Conservation (phyloP, 2,113 vertebrate species). For the Prietella phreatophila region DNA sequence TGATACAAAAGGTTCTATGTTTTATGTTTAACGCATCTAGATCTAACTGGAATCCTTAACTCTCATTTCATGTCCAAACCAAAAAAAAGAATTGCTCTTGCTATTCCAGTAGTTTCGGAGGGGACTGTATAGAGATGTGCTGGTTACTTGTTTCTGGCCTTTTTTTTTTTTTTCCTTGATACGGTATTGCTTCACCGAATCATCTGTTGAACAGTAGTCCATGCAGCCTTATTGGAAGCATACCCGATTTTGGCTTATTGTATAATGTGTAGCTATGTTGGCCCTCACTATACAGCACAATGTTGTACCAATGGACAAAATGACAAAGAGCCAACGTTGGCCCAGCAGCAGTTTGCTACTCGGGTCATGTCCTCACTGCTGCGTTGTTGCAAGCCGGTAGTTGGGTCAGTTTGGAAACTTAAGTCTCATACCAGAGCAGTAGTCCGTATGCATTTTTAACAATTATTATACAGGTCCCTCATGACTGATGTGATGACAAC, state of each 20-base stretch:
- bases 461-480: background rate
- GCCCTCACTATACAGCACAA: background rate
- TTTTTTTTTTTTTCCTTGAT: background rate
- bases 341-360: background rate
- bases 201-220: background rate
- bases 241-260: background rate
- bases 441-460: background rate
- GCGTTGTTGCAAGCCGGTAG: background rate
- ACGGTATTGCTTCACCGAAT: background rate
- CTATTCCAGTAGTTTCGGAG: too few species aligned
- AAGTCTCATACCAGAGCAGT: background rate
- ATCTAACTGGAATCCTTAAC: too few species aligned
- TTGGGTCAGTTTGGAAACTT: background rate
- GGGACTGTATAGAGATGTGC: background rate
- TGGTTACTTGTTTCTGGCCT: background rate
- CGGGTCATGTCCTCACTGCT: background rate
- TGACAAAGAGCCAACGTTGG: background rate
- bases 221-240: background rate
- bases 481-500: background rate
- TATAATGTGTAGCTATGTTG: background rate
- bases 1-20: too few species aligned
- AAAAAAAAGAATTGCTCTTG: too few species aligned
- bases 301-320: background rate
- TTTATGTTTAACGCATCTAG: too few species aligned
- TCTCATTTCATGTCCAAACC: too few species aligned